Percentiles rank a stretch among this genome's conserved stretches.
Conservation (phyloP, 1,140 invertebrate genomes). For the Hormaphis cornu region DNA sequence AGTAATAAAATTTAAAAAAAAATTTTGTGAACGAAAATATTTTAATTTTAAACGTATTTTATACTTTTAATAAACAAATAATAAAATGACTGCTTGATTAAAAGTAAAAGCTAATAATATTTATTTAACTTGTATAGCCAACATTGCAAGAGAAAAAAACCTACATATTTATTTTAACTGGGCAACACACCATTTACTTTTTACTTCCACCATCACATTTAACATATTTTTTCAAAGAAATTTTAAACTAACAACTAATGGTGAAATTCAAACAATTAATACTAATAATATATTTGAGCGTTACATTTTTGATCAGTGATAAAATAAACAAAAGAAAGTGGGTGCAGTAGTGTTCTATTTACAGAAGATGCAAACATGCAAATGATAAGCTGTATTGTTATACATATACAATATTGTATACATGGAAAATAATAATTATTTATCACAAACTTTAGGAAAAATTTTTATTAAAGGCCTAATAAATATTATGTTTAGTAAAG, state of each 20-base stretch:
- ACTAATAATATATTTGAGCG: neutral
- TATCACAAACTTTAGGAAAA: neutral
- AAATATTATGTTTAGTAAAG: too few relatives aligned
- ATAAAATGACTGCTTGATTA: too few relatives aligned
- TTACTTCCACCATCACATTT: neutral
- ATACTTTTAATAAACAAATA: too few relatives aligned
- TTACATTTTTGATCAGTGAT: neutral
- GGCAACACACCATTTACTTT: neutral
- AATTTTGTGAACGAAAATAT: too few relatives aligned
- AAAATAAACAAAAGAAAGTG: neutral
- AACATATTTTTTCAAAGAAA: neutral
- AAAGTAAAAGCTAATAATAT: neutral
- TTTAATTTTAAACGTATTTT: too few relatives aligned
- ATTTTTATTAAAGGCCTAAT: too few relatives aligned
- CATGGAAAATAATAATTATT: neutral
- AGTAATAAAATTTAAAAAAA: too few relatives aligned
- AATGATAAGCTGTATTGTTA: constrained; percentile 13
- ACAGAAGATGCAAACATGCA: constrained; percentile 10
- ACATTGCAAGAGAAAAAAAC: constrained; percentile 15
- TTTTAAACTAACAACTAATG: neutral
- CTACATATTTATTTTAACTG: neutral
- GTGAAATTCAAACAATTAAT: neutral
- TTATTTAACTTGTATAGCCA: neutral
- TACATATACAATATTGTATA: neutral
- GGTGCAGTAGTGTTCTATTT: constrained; percentile 3